A percentile compares a stretch with the other conserved stretches of the same genome.
phyloP scores from a whole-genome alignment of 2,888 invertebrate species.

The Sisyra nigra region DNA sequence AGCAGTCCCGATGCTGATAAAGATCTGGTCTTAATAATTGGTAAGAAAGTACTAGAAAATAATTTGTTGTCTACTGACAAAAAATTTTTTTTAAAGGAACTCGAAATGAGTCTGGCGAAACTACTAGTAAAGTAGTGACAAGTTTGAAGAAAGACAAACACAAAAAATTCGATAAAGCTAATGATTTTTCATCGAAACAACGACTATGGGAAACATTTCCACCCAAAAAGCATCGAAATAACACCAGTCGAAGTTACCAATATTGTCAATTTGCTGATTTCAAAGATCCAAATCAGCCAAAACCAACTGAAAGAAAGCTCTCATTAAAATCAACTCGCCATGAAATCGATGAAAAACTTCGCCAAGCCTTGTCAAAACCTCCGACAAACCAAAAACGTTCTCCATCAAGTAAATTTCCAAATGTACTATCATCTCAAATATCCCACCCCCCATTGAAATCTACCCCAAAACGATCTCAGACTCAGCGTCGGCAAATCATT shows the following conservation, averaged over 20 bases:
- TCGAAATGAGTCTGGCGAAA: constrained; percentile 13
- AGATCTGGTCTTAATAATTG: constrained; percentile 36
- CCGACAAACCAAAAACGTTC: not conserved
- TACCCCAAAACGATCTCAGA: not conserved
- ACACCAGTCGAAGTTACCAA: constrained; percentile 4
- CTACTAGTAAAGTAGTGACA: constrained; percentile 16
- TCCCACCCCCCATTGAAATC: not conserved
- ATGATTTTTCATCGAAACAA: constrained; percentile 34
- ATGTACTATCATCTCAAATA: not conserved
- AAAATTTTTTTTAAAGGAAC: not conserved
- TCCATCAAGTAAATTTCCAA: not conserved
- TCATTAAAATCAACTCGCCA: not conserved
- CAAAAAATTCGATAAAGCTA: constrained; percentile 9
- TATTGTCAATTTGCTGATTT: constrained; percentile 4
- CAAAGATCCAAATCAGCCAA: not conserved
- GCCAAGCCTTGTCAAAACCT: not conserved
- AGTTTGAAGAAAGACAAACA: not conserved
- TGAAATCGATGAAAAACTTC: not conserved
- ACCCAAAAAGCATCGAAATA: constrained; percentile 24
- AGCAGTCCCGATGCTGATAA: constrained; percentile 34
- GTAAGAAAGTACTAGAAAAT: constrained; percentile 11
- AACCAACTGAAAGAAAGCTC: not conserved
- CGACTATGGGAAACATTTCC: constrained; percentile 48
- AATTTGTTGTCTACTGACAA: not conserved
- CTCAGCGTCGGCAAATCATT: constrained; percentile 3